phyloP scores from a whole-genome alignment of 2,888 invertebrate species.

The Thymelicus sylvestris region DNA sequence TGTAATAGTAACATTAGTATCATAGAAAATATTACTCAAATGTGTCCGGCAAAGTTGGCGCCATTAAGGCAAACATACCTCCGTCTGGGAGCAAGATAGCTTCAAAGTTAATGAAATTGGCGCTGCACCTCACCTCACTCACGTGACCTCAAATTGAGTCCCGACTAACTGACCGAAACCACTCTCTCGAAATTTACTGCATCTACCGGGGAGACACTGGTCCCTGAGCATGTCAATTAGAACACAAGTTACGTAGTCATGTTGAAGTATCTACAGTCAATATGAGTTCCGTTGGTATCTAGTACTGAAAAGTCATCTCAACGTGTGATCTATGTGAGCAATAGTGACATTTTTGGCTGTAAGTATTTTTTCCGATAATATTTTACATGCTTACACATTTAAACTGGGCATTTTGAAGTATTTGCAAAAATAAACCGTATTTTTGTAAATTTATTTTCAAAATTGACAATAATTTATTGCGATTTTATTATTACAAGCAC shows the following conservation, averaged over 20 bases:
- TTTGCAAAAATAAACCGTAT: too few relatives aligned
- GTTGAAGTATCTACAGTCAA: background rate
- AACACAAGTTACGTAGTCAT: background rate
- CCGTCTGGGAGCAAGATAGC: constrained; percentile 22
- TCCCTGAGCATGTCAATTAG: constrained; percentile 26
- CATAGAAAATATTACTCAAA: constrained; percentile 1
- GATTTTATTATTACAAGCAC: too few relatives aligned
- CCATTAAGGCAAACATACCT: constrained; percentile 25
- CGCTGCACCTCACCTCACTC: constrained; percentile 31
- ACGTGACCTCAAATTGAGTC: constrained; percentile 35
- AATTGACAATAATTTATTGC: too few relatives aligned
- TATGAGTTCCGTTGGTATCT: too few relatives aligned
- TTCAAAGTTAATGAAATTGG: constrained; percentile 37
- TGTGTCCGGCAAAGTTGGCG: background rate
- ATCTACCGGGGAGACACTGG: constrained; percentile 18
- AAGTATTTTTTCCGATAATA: too few relatives aligned
- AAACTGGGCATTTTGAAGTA: too few relatives aligned
- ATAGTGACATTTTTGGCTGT: too few relatives aligned
- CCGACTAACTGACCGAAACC: constrained; percentile 33
- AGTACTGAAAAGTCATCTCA: too few relatives aligned
- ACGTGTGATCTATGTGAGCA: too few relatives aligned
- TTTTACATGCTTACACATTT: too few relatives aligned
- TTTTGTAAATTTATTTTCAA: too few relatives aligned
- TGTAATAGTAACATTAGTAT: background rate
- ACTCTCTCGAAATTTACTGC: constrained; percentile 33